Percentiles rank a stretch among this genome's conserved stretches.
phyloP scores from a whole-genome alignment of 2,113 vertebrate species.

The Phalacrocorax brasilianus region DNA sequence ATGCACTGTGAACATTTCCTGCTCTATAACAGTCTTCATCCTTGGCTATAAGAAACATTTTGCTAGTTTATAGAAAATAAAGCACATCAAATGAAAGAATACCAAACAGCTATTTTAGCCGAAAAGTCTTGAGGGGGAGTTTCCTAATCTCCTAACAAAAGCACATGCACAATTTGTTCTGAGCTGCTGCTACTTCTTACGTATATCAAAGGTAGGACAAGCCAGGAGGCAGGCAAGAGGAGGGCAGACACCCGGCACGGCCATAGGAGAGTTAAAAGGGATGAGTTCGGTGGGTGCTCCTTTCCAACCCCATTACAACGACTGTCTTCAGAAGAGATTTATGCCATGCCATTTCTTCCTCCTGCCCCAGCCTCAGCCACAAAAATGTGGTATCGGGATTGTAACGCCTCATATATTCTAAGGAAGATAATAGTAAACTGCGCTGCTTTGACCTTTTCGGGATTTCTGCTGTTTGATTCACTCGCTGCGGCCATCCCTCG shows the following conservation, averaged over 20 bases:
- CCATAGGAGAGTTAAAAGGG: neutral
- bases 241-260: neutral
- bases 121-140: neutral
- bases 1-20: neutral
- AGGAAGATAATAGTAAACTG: constrained; percentile 27
- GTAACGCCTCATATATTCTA: constrained; percentile 28
- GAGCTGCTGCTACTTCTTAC: neutral
- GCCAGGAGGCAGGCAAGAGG: accelerated
- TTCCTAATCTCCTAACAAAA: neutral
- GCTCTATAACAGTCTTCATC: neutral
- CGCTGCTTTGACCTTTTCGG: constrained; percentile 54
- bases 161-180: neutral
- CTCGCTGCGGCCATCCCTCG: neutral
- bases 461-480: constrained; percentile 29
- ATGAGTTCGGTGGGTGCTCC: neutral
- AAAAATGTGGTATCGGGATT: neutral
- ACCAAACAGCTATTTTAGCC: neutral
- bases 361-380: neutral
- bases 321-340: neutral
- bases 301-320: neutral
- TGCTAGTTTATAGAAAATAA: neutral
- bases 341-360: neutral
- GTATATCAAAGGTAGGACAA: neutral
- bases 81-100: neutral
- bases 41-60: neutral